These are phyloP conservation scores for Zootoca vivipara DNA, from an alignment of 2,113 vertebrate genomes.

Conservation along the genomic window DNA sequence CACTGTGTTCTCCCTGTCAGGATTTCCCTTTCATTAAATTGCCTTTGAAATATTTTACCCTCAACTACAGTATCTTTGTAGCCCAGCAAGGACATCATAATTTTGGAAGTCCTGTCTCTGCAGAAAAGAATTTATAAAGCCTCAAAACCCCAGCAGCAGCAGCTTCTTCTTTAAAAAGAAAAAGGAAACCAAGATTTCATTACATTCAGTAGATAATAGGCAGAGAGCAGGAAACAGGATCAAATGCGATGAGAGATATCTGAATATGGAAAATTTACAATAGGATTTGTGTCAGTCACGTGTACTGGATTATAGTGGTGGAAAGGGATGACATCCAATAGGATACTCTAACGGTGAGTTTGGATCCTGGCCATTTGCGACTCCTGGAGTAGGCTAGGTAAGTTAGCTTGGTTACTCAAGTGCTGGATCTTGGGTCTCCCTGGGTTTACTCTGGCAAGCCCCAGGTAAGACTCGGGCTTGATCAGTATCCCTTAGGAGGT, in stretches of 20 bases:
- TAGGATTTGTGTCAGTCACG: neutral
- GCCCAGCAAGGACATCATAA: conserved; percentile 66
- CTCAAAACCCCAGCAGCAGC: neutral
- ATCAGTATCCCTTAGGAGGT: neutral
- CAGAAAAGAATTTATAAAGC: conserved; percentile 50
- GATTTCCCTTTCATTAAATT: conserved; percentile 72
- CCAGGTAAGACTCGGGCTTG: no score
- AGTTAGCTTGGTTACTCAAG: no score
- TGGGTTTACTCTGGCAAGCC: no score
- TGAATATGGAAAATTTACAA: neutral
- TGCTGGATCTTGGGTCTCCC: no score
- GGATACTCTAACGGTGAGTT: no score
- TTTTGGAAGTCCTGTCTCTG: conserved; percentile 64
- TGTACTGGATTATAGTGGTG: neutral
- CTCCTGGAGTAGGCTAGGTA: no score
- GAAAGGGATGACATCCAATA: no score
- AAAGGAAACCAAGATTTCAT: conserved; percentile 39
- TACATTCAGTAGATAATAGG: conserved; percentile 10
- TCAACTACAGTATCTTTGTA: conserved; percentile 52
- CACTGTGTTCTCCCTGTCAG: conserved; percentile 66
- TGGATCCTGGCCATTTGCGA: no score
- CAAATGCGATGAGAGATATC: neutral
- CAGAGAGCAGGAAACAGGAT: conserved; percentile 28
- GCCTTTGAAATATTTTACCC: conserved; percentile 74
- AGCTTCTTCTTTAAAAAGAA: neutral